phyloP scores from a whole-genome alignment of 2,797 vertebrate genomes.

The Tauraco hartlaubi region DNA sequence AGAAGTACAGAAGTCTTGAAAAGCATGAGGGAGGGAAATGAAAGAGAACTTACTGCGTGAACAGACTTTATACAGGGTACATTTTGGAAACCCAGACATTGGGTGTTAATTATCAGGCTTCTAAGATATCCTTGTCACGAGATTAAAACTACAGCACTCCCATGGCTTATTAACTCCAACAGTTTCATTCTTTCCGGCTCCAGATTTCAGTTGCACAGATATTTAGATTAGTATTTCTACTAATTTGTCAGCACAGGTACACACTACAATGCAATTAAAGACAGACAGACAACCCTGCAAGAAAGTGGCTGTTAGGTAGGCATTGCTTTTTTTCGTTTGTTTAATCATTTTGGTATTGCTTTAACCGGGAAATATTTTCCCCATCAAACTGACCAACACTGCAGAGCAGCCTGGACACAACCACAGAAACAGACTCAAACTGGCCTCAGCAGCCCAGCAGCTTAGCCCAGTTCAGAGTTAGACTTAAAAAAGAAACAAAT shows the following conservation, averaged over 20 bases:
- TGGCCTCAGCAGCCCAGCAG: background rate
- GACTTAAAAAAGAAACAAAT: background rate
- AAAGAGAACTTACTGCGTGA: background rate
- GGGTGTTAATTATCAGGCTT: background rate
- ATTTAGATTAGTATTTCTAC: background rate
- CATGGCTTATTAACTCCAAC: background rate
- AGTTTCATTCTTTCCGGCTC: background rate
- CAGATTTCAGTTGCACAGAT: background rate
- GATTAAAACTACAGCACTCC: background rate
- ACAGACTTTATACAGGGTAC: background rate
- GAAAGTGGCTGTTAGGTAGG: background rate
- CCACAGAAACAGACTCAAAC: background rate
- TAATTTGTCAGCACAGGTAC: background rate
- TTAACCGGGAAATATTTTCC: background rate
- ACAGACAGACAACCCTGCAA: background rate
- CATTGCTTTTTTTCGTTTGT: background rate
- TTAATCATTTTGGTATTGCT: background rate
- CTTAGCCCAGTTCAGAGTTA: conserved; percentile 8
- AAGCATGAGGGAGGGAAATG: background rate
- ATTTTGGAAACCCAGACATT: background rate
- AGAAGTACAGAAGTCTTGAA: background rate
- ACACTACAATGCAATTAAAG: background rate
- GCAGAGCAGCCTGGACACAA: background rate
- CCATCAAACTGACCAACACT: background rate
- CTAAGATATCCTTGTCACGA: background rate